Evolutionary conservation across 2,888 invertebrate genomes (phyloP), one percentile per base, ranked within the genome.

Genomic region (Drosophila suboccidentalis): DNA sequence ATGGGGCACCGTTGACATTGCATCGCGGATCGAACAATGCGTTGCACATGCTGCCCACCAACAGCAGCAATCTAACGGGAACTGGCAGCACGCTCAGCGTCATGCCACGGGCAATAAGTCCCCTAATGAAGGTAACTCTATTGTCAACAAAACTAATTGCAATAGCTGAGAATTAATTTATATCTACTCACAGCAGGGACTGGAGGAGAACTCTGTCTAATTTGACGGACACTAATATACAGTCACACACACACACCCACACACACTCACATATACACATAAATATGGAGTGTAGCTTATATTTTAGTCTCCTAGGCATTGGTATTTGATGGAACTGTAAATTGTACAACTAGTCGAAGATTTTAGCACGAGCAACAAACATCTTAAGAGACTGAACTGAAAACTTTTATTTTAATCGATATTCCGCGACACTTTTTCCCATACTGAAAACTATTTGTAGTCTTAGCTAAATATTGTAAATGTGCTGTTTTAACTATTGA

Each of bases 1-100:
- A 91, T 71, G 26, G 26, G 26, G 84, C 82, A 8, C 91, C 81
- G 59, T 90, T 87, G 76, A 85, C 77, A 57, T 88, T 85, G 82
- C 92, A 92, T 71, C 92, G 92, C 15, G 92, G 91, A 57, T 92
- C 93, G 26, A 93, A 92, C 76, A 92, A 92, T 66, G 90, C 92
- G 41, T 70, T 92, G 54, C 92, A 93, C 68, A 89, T 92, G 87
- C 75, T 91, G 71, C 89, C 91, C 66, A 75, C 85, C 32, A 76
- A 80, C 41, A 77, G 41, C 26, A 58, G 41, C 26, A 58, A 58
- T 36, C 46, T 57, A 34, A 57, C 87, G 34, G 54, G 78, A 22
- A 80, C 80, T 8, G 84, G 88, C 70, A 87, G 87, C 66, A 82
- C 84, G 13, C 72, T 86, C 46, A 89, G 89, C 62, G 86, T 87